These are phyloP conservation scores for Andrena camellia DNA, from an alignment of 2,888 invertebrate genomes.

Conservation along the genomic window DNA sequence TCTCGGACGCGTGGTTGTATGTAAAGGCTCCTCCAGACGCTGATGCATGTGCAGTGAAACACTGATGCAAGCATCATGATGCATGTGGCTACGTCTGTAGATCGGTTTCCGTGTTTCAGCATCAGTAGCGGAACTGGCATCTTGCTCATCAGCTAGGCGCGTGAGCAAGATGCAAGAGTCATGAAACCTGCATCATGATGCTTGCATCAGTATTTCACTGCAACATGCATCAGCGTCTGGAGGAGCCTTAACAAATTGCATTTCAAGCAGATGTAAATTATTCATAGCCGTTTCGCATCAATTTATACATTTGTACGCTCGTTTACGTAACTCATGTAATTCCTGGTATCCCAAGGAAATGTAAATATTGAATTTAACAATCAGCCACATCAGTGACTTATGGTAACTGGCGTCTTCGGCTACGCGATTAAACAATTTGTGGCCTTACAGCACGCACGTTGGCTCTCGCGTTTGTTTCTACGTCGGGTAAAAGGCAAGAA, in stretches of 20 bases:
- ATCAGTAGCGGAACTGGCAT: too few relatives aligned
- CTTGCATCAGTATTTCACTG: too few relatives aligned
- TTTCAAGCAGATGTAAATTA: conserved; percentile 6
- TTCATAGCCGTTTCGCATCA: conserved; percentile 6
- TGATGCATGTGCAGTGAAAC: too few relatives aligned
- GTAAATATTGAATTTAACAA: conserved; percentile 21
- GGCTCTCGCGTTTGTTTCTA: background rate
- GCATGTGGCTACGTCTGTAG: too few relatives aligned
- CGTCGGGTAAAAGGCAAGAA: background rate
- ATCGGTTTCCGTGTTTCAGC: too few relatives aligned
- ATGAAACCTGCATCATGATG: too few relatives aligned
- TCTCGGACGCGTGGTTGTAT: background rate
- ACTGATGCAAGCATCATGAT: too few relatives aligned
- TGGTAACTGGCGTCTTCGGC: background rate
- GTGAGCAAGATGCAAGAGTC: too few relatives aligned
- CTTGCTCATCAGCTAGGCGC: too few relatives aligned
- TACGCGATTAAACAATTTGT: conserved; percentile 9
- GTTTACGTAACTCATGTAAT: background rate
- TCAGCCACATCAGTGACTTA: background rate
- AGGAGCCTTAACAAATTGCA: conserved; percentile 24
- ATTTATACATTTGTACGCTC: conserved; percentile 6
- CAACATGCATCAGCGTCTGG: too few relatives aligned
- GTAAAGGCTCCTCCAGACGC: too few relatives aligned
- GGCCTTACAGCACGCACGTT: background rate
- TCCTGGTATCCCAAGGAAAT: background rate